A percentile compares a stretch with the other conserved stretches of the same genome.
Evolutionary conservation across 2,888 invertebrate species (phyloP).

Genomic region (Phymatocera aterrima): DNA sequence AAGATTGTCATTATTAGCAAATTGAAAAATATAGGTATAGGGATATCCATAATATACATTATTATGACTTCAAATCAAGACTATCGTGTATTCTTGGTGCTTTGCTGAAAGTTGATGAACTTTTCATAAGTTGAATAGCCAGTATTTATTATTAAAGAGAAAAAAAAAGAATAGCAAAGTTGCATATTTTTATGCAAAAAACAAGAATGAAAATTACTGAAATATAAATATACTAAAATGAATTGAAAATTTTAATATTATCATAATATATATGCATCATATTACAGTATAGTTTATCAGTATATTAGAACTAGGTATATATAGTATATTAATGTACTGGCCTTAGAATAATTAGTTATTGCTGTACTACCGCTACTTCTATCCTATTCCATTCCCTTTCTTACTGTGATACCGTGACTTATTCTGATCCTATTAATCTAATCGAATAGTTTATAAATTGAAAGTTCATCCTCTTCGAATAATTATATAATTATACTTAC

Average conservation of each 20-base stretch:
- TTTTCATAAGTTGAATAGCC: slow-evolving; percentile 24
- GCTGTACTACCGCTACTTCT: slow-evolving; percentile 26
- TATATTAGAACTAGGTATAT: too few relatives aligned
- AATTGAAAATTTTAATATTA: slow-evolving; percentile 30
- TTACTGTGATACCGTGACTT: slow-evolving; percentile 48
- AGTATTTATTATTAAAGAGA: background rate
- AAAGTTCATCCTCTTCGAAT: slow-evolving; percentile 17
- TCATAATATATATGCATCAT: slow-evolving; percentile 19
- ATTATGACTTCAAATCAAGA: slow-evolving; percentile 22
- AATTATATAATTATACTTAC: slow-evolving; percentile 3
- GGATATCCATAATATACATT: too few relatives aligned
- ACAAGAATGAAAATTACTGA: background rate
- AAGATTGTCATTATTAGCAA: slow-evolving; percentile 13
- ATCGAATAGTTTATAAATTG: slow-evolving; percentile 8
- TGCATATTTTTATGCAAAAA: slow-evolving; percentile 31
- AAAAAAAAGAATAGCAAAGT: too few relatives aligned
- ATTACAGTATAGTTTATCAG: slow-evolving; percentile 32
- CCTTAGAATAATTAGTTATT: slow-evolving; percentile 29
- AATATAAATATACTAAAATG: too few relatives aligned
- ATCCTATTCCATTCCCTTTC: slow-evolving; percentile 38
- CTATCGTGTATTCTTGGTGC: slow-evolving; percentile 34
- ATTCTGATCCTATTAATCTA: slow-evolving; percentile 19
- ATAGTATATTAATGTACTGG: slow-evolving; percentile 36
- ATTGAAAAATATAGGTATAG: background rate
- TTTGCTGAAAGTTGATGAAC: slow-evolving; percentile 36